Conservation (phyloP, 2,113 vertebrate species). For the Cercopithecus mona region DNA sequence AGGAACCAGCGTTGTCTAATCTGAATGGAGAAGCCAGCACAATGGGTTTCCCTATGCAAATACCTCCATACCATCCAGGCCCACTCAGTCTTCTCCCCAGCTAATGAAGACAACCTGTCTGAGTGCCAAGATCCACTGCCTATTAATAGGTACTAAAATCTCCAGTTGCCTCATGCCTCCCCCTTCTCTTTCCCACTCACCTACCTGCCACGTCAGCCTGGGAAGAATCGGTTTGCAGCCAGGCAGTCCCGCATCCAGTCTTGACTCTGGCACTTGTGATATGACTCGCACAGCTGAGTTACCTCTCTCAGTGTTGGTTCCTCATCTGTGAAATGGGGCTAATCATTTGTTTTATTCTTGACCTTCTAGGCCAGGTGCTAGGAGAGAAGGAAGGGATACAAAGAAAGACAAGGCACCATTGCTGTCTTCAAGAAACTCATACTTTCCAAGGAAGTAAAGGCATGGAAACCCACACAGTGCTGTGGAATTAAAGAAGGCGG, state of each 20-base stretch:
- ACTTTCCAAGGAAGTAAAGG: not conserved
- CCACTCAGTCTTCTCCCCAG: not conserved
- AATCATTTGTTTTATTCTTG: not conserved
- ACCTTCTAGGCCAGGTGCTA: not conserved
- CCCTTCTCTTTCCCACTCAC: not conserved
- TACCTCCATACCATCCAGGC: not conserved
- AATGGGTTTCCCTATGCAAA: not conserved
- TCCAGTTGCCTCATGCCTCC: not conserved
- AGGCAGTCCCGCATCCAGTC: no score
- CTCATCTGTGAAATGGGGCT: not conserved
- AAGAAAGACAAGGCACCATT: not conserved
- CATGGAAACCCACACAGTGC: not conserved
- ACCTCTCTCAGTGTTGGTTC: not conserved
- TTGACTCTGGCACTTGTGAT: not conserved
- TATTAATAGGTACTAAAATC: constrained; percentile 29
- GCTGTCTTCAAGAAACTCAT: not conserved
- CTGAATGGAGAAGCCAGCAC: not conserved
- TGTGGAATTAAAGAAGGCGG: not conserved
- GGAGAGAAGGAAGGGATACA: not conserved
- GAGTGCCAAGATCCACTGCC: not conserved
- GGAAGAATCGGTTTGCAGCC: not conserved
- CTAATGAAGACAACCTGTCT: not conserved
- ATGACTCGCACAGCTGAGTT: not conserved
- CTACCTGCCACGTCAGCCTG: not conserved
- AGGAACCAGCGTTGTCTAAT: not conserved